phyloP scores from a whole-genome alignment of 2,888 invertebrate species.

The Eupelmus urozonus region DNA sequence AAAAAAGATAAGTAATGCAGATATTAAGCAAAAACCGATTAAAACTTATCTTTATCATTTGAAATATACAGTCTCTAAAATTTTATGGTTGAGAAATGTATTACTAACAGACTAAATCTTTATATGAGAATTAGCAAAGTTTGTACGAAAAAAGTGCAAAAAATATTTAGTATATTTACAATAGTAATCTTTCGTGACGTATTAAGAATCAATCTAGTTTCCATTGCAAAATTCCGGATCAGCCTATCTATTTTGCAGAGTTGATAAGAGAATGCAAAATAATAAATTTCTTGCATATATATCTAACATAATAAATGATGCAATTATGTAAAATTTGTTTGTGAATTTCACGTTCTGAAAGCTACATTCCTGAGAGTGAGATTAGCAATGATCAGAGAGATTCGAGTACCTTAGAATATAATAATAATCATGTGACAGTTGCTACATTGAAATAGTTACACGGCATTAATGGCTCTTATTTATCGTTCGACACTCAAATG shows the following conservation, averaged over 20 bases:
- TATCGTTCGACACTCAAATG: background rate
- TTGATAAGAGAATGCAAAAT: conserved; percentile 22
- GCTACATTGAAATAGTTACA: background rate
- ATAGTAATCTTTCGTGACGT: conserved; percentile 14
- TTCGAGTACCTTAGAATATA: conserved; percentile 3
- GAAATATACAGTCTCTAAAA: too few species aligned
- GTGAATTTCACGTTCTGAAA: conserved; percentile 21
- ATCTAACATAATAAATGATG: conserved; percentile 15
- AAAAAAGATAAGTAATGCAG: too few species aligned
- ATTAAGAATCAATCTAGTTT: conserved; percentile 23
- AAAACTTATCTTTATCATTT: too few species aligned
- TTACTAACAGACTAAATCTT: too few species aligned
- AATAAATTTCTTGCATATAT: conserved; percentile 21
- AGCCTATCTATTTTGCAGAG: conserved; percentile 22
- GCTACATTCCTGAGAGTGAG: conserved; percentile 33
- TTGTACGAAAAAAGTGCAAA: too few species aligned
- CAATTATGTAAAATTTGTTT: conserved; percentile 27
- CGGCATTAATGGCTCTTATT: background rate
- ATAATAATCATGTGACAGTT: conserved; percentile 3
- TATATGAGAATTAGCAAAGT: too few species aligned
- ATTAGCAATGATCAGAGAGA: conserved; percentile 27
- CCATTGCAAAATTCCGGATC: conserved; percentile 33
- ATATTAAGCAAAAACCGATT: too few species aligned
- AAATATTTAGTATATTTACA: too few species aligned
- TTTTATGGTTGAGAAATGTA: too few species aligned